phyloP scores from a whole-genome alignment of 2,113 vertebrate genomes.

The Cebus imitator region DNA sequence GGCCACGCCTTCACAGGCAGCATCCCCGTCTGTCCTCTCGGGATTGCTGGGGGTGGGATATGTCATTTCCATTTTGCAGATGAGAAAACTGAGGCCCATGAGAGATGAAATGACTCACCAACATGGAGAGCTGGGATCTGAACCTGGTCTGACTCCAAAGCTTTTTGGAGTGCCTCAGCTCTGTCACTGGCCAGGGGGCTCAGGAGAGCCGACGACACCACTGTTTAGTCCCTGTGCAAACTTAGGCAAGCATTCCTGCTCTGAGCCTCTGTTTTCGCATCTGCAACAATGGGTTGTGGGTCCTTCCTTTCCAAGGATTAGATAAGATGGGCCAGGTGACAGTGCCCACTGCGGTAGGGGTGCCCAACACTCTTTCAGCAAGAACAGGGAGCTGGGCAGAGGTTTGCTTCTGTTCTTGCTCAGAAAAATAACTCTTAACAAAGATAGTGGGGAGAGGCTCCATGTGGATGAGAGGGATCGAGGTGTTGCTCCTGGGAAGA shows the following conservation, averaged over 20 bases:
- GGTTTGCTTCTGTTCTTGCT: background rate
- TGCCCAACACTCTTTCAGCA: background rate
- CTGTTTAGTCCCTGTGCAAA: background rate
- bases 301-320: background rate
- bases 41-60: background rate
- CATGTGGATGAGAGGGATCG: background rate
- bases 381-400: background rate
- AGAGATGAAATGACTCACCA: background rate
- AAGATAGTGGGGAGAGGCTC: background rate
- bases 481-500: background rate
- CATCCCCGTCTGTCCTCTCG: background rate
- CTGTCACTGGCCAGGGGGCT: background rate
- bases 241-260: background rate
- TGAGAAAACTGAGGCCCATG: background rate
- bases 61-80: background rate
- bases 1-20: background rate
- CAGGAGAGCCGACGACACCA: background rate
- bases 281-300: background rate
- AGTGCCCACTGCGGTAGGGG: rapidly evolving
- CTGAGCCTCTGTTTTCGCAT: background rate
- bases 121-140: background rate
- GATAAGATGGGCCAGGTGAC: background rate
- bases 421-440: background rate
- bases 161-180: background rate
- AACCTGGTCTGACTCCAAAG: background rate